Conservation (phyloP, 2,113 vertebrate species). For the Bettongia penicillata region DNA sequence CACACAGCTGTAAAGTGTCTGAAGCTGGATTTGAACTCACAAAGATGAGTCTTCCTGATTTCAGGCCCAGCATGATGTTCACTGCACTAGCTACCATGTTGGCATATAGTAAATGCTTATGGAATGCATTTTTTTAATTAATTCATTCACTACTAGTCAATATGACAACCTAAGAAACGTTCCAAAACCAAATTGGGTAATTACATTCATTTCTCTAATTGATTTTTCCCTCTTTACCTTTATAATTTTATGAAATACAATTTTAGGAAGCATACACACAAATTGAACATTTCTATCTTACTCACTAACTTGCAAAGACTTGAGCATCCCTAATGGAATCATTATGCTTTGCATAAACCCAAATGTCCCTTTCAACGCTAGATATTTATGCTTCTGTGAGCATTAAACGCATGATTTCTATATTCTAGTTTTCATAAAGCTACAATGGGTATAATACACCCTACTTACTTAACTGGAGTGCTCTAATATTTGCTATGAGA, state of each 20-base stretch:
- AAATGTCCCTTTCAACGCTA: background rate
- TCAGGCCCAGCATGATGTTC: no score
- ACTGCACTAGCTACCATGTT: no score
- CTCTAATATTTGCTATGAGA: background rate
- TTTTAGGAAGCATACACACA: background rate
- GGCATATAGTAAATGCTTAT: background rate
- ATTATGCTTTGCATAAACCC: background rate
- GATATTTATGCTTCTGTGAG: background rate
- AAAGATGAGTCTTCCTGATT: no score
- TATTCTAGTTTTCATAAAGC: background rate
- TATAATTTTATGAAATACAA: background rate
- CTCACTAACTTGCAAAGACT: background rate
- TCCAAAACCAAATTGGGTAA: background rate
- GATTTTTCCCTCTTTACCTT: background rate
- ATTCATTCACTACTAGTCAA: background rate
- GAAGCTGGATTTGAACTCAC: no score
- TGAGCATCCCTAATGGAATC: background rate
- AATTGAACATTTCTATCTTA: background rate
- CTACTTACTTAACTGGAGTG: background rate
- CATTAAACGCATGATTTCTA: background rate
- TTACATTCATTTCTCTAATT: background rate
- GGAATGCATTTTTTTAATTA: background rate
- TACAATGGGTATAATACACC: background rate
- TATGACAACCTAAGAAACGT: background rate
- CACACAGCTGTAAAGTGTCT: no score